Percentiles rank a stretch among this genome's conserved stretches.
Evolutionary conservation across 2,888 invertebrate species (phyloP).

Genomic region (Hypsopygia costalis): DNA sequence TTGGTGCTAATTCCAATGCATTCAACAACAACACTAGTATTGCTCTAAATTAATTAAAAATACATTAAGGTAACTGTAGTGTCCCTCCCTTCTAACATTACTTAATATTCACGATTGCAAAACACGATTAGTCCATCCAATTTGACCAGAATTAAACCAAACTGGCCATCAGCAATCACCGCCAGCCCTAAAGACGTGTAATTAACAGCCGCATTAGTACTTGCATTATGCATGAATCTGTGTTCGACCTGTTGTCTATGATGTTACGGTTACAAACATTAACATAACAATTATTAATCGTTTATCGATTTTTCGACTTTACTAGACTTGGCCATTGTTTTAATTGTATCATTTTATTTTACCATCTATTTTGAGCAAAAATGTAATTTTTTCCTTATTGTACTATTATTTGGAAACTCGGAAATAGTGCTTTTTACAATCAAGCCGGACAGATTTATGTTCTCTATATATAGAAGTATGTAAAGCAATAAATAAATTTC

Average conservation of each 20-base stretch:
- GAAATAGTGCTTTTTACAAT: too few species aligned
- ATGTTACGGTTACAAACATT: conserved; percentile 53
- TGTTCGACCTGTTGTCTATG: conserved; percentile 46
- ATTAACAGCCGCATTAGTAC: conserved; percentile 64
- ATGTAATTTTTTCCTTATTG: too few species aligned
- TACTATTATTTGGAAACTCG: too few species aligned
- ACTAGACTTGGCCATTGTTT: conserved; percentile 1
- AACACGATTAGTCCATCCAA: neutral
- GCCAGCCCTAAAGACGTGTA: conserved; percentile 55
- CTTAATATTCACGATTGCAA: neutral
- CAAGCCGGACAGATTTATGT: too few species aligned
- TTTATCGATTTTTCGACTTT: neutral
- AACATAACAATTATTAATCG: conserved; percentile 53
- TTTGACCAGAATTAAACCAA: conserved; percentile 8
- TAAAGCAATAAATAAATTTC: too few species aligned
- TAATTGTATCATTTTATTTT: neutral
- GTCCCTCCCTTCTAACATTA: too few species aligned
- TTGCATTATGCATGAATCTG: conserved; percentile 68
- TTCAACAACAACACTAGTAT: too few species aligned
- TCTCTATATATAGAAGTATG: too few species aligned
- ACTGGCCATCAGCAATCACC: conserved; percentile 60
- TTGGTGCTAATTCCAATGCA: too few species aligned
- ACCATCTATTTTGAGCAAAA: too few species aligned
- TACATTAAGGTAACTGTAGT: too few species aligned
- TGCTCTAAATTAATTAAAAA: too few species aligned